Conservation (phyloP, 2,888 invertebrate genomes). For the Idaea aversata region DNA sequence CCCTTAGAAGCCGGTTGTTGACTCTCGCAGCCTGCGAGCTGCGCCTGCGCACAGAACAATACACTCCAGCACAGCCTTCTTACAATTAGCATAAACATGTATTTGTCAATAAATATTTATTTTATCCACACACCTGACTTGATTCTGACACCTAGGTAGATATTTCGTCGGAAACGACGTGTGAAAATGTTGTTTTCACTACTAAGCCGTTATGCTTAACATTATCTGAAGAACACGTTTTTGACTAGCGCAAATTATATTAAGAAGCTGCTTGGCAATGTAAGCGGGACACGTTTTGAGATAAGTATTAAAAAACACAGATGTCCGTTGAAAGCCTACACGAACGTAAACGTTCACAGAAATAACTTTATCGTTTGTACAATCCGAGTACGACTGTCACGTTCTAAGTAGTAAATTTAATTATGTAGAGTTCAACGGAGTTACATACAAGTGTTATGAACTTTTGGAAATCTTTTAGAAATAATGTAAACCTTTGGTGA, state of each 20-base stretch:
- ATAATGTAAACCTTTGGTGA: too few relatives aligned
- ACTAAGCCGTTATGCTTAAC: slow-evolving; percentile 21
- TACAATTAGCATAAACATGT: slow-evolving; percentile 34
- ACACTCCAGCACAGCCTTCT: slow-evolving; percentile 36
- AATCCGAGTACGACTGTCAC: too few relatives aligned
- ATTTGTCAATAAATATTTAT: slow-evolving; percentile 7
- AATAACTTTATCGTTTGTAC: not conserved
- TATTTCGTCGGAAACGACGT: not conserved
- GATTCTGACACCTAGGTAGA: slow-evolving; percentile 5
- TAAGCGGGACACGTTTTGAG: slow-evolving; percentile 20
- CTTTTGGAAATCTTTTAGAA: too few relatives aligned
- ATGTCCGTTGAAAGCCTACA: slow-evolving; percentile 7
- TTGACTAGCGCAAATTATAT: slow-evolving; percentile 27
- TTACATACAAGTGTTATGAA: too few relatives aligned
- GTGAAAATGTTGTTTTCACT: slow-evolving; percentile 19
- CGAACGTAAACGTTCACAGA: not conserved
- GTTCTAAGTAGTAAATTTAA: too few relatives aligned
- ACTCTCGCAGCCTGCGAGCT: slow-evolving; percentile 34
- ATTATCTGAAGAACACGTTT: slow-evolving; percentile 21
- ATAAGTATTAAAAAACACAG: slow-evolving; percentile 17
- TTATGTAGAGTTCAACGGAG: too few relatives aligned
- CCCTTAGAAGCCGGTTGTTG: slow-evolving; percentile 59
- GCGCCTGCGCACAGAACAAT: slow-evolving; percentile 34
- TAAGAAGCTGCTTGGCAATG: slow-evolving; percentile 25
- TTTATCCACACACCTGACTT: slow-evolving; percentile 20